Evolutionary conservation across 2,113 vertebrate species (phyloP).

Genomic region (Phalacrocorax brasilianus): DNA sequence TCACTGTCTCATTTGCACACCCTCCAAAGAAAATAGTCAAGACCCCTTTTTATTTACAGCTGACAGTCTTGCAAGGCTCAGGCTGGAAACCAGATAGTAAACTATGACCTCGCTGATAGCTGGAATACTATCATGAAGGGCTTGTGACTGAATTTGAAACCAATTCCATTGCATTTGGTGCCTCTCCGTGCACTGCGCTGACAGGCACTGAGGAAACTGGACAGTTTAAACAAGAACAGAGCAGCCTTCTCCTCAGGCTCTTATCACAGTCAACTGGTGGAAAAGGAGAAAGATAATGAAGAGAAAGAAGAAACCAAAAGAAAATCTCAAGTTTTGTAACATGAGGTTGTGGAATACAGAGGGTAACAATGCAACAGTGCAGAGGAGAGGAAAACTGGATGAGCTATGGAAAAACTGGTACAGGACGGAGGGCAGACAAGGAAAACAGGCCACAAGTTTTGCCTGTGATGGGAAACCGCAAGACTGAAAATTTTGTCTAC

Average conservation of each 20-base stretch:
- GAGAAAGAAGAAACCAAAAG: neutral
- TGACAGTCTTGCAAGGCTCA: neutral
- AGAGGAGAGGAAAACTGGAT: neutral
- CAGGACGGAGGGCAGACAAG: neutral
- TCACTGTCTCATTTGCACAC: neutral
- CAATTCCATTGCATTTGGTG: neutral
- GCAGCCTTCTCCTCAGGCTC: neutral
- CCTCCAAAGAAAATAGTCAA: neutral
- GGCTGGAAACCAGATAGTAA: neutral
- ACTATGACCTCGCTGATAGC: neutral
- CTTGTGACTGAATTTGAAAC: neutral
- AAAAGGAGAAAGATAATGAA: neutral
- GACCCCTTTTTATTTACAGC: neutral
- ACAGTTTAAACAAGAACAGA: neutral
- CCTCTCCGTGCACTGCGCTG: neutral
- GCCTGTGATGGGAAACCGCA: neutral
- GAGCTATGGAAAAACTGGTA: neutral
- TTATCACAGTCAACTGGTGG: too few relatives aligned
- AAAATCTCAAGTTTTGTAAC: neutral
- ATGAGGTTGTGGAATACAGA: neutral
- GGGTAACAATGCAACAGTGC: neutral
- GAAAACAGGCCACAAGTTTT: neutral
- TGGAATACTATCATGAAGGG: neutral
- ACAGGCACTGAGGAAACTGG: rapidly evolving
- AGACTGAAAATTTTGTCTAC: neutral